These are phyloP conservation scores for Pachydiplax longipennis DNA, from an alignment of 2,888 invertebrate genomes.

Conservation along the genomic window DNA sequence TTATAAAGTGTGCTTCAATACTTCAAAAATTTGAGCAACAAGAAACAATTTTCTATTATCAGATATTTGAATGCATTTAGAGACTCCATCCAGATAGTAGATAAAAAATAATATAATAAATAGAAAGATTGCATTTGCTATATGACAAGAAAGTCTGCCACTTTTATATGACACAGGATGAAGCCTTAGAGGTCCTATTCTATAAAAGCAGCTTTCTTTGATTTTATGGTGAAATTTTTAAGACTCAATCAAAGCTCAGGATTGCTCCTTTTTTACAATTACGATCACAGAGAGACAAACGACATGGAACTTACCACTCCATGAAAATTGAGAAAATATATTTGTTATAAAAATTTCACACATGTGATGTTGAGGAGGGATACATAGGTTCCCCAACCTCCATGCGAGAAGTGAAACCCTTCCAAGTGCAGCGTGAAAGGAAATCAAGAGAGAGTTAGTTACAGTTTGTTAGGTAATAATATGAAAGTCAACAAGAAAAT, in stretches of 20 bases:
- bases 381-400: slow-evolving; percentile 25
- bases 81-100: too few relatives aligned
- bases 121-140: too few relatives aligned
- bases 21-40: too few relatives aligned
- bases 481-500: too few relatives aligned
- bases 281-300: not conserved
- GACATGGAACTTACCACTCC: slow-evolving; percentile 24
- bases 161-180: too few relatives aligned
- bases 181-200: not conserved
- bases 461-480: too few relatives aligned
- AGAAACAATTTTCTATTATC: too few relatives aligned
- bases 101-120: too few relatives aligned
- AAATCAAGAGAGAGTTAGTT: slow-evolving; percentile 32
- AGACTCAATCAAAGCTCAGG: not conserved
- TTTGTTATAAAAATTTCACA: slow-evolving; percentile 28
- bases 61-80: too few relatives aligned
- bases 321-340: slow-evolving; percentile 2
- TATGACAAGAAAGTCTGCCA: too few relatives aligned
- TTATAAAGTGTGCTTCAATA: too few relatives aligned
- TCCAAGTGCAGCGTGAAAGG: slow-evolving; percentile 36
- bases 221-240: not conserved
- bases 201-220: not conserved
- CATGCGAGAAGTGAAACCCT: slow-evolving; percentile 30
- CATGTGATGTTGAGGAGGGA: slow-evolving; percentile 40
- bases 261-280: not conserved